Conservation (phyloP, 1,140 invertebrate genomes). For the Saxidomus purpurata region DNA sequence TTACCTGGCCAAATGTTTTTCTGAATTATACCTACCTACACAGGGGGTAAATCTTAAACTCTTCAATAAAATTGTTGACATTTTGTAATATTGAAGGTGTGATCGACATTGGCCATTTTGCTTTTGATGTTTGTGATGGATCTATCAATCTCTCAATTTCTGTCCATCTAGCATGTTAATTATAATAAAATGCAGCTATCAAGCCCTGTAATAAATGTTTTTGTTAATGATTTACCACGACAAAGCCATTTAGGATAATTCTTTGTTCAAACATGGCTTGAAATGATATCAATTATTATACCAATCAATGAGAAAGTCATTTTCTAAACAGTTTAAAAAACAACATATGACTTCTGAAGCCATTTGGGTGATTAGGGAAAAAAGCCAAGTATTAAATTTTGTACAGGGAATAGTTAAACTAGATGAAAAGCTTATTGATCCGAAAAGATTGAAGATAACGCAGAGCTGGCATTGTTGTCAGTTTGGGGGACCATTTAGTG, state of each 20-base stretch:
- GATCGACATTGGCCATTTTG: too few species aligned
- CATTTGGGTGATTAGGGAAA: background rate
- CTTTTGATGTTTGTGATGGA: too few species aligned
- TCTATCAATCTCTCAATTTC: too few species aligned
- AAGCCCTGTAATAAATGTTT: background rate
- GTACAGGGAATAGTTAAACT: background rate
- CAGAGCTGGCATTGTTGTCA: background rate
- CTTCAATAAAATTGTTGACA: too few species aligned
- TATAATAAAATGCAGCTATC: too few species aligned
- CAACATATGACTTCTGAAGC: background rate
- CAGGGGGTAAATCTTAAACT: too few species aligned
- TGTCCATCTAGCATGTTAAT: too few species aligned
- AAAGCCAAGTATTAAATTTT: background rate
- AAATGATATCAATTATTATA: background rate
- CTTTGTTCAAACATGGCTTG: background rate
- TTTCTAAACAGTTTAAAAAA: background rate
- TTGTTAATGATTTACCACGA: background rate
- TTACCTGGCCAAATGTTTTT: too few species aligned
- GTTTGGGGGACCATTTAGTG: background rate
- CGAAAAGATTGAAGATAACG: background rate
- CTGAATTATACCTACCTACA: too few species aligned
- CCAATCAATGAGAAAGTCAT: background rate
- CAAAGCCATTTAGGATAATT: background rate
- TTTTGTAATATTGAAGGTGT: too few species aligned
- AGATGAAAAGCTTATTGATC: conserved; percentile 2